Conservation (phyloP, 2,113 vertebrate species). For the Hippocampus mohnikei region DNA sequence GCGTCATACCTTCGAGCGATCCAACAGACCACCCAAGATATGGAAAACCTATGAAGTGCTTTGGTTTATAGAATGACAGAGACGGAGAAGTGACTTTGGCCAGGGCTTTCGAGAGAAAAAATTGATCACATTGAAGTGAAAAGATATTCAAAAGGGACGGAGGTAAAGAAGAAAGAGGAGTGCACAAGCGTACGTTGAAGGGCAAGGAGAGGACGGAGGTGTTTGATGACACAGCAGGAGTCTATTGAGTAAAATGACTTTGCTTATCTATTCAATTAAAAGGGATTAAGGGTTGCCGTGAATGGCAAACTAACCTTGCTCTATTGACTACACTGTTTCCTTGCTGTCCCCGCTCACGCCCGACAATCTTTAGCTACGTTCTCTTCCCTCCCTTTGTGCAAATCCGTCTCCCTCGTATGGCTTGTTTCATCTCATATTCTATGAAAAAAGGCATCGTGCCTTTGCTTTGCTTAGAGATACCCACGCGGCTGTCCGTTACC, state of each 20-base stretch:
- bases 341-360: constrained; percentile 12
- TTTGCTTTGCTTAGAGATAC: constrained; percentile 38
- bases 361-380: constrained; percentile 16
- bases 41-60: neutral
- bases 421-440: constrained; percentile 53
- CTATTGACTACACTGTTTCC: constrained; percentile 44
- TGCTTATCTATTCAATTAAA: constrained; percentile 67
- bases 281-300: constrained; percentile 48
- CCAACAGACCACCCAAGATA: too few relatives aligned
- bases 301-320: constrained; percentile 51
- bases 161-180: constrained; percentile 17
- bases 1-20: too few relatives aligned
- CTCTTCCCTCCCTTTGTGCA: constrained; percentile 6
- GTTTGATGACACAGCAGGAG: constrained; percentile 55
- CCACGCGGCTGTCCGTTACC: constrained; percentile 31
- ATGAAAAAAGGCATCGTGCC: constrained; percentile 38
- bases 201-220: constrained; percentile 22
- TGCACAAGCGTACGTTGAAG: constrained; percentile 26
- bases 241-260: constrained; percentile 60
- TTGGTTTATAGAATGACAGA: neutral
- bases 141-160: neutral
- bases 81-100: neutral
- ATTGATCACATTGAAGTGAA: constrained; percentile 2
- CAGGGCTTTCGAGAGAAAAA: neutral
- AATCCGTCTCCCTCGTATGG: constrained; percentile 31